Evolutionary conservation across 2,888 invertebrate species (phyloP).

Genomic region (Athripsodes cinereus): DNA sequence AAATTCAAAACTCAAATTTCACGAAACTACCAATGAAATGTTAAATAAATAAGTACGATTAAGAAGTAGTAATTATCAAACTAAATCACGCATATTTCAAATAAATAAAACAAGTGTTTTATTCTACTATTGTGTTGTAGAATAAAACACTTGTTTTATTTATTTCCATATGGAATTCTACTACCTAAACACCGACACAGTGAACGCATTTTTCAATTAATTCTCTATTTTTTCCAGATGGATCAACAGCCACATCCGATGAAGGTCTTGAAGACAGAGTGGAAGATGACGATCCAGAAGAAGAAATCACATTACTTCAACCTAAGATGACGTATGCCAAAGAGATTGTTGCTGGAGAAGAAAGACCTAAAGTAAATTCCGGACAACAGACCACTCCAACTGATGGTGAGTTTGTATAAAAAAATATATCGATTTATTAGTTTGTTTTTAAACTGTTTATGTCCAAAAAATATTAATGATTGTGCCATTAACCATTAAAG

Average conservation of each 20-base stretch:
- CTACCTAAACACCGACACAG: too few relatives aligned
- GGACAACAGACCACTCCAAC: constrained; percentile 49
- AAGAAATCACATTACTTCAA: constrained; percentile 3
- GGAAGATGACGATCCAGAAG: constrained; percentile 9
- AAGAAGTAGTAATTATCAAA: too few relatives aligned
- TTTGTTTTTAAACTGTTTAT: background rate
- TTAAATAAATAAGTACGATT: too few relatives aligned
- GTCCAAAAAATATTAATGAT: background rate
- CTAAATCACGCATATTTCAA: too few relatives aligned
- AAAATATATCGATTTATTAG: background rate
- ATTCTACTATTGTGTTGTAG: too few relatives aligned
- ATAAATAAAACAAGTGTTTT: too few relatives aligned
- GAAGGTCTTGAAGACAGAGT: constrained; percentile 12
- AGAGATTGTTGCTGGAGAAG: constrained; percentile 60
- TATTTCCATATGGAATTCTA: too few relatives aligned
- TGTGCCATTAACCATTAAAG: too few relatives aligned
- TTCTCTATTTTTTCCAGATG: constrained; percentile 11
- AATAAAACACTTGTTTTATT: too few relatives aligned
- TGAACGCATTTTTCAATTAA: too few relatives aligned
- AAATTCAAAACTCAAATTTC: too few relatives aligned
- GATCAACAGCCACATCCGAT: constrained; percentile 4
- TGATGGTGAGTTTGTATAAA: constrained; percentile 37
- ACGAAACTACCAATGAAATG: too few relatives aligned
- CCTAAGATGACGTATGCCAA: constrained; percentile 47
- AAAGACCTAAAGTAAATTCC: constrained; percentile 52